Evolutionary conservation across 2,113 vertebrate species (phyloP).

Genomic region (Mirza zaza): DNA sequence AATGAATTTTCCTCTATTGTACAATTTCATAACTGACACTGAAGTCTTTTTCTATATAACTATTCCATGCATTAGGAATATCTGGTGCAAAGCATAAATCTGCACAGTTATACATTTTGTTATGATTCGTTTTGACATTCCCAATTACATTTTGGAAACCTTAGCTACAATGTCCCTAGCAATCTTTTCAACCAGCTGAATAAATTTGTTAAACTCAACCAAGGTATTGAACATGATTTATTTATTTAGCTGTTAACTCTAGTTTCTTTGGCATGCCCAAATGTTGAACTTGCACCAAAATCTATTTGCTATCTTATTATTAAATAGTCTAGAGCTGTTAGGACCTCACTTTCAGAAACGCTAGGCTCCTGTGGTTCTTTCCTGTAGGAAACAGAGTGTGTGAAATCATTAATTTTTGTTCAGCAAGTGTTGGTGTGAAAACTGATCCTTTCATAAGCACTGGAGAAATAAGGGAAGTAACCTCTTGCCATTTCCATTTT

Average conservation of each 20-base stretch:
- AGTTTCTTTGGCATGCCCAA: conserved; percentile 53
- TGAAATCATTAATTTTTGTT: conserved; percentile 39
- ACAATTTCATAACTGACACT: neutral
- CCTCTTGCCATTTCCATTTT: conserved; percentile 31
- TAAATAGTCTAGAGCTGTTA: conserved; percentile 48
- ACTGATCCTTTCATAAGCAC: conserved; percentile 14
- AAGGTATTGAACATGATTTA: conserved; percentile 74
- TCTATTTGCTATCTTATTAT: conserved; percentile 63
- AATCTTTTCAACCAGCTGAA: conserved; percentile 71
- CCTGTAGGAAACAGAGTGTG: neutral
- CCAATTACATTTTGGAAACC: conserved; percentile 81
- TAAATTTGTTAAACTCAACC: conserved; percentile 80
- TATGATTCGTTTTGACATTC: conserved; percentile 80
- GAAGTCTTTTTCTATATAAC: conserved; percentile 35
- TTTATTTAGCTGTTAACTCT: conserved; percentile 73
- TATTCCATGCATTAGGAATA: conserved; percentile 55
- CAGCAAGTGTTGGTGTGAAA: conserved; percentile 19
- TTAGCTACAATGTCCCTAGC: conserved; percentile 69
- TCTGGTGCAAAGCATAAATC: conserved; percentile 74
- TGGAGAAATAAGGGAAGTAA: conserved; percentile 33
- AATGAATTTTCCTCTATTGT: conserved; percentile 40
- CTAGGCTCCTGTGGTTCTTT: neutral
- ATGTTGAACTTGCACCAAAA: conserved; percentile 58
- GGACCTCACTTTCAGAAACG: neutral
- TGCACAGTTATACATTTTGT: conserved; percentile 47